Base-by-base conservation (phyloP, 2,113 vertebrate genomes). In the Ceuthmochares aereus region DNA sequence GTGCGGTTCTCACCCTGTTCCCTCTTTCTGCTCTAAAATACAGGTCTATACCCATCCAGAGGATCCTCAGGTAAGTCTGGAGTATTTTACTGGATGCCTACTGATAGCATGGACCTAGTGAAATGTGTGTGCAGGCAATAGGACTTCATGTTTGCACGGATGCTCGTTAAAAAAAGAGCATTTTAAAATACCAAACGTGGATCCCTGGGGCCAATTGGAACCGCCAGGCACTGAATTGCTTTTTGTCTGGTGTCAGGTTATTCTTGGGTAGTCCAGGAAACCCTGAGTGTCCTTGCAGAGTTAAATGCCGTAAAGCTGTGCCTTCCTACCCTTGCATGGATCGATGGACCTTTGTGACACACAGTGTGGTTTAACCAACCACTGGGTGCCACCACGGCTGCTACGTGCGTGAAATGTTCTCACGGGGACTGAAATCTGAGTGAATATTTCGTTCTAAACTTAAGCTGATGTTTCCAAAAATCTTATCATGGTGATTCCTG, bases 11-110 rank as follows among this genome's bases (percentile, higher is more conserved):
- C 86, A 83, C 51, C 37, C 7, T 75, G 62, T 55, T 56, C 36
- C 58, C 81, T 95, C 63, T 92, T 12, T 96, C 92, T 93, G 3
- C 51, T 89, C 85, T 77, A 60, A 83, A 94, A 94, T 25, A 4
- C 97, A 99, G 99, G 98, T 99, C 34, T 99, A 98, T 64, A 98
- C 98, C 40, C 98, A 99, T 91, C 97, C 98, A 87, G 98, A 98
- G 45, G 98, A 99, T 54, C 99, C 99, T 68, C 97, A 99, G 98
- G 99, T 99, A 98, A 91, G 85, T 83, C 73, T 66, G 12, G 25
- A 26, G 22, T 73, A 9, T 68, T 70, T 68, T 54, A 36, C 3
- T 4, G 51, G 18, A 1, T 86, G 36, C 22, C 14, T 58, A 12
- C 1, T 66, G 64, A 4, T 15, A 14, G 6, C 8, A 2, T 14